Evolutionary conservation across 2,888 invertebrate species (phyloP).

Genomic region (Phengaris alcon): DNA sequence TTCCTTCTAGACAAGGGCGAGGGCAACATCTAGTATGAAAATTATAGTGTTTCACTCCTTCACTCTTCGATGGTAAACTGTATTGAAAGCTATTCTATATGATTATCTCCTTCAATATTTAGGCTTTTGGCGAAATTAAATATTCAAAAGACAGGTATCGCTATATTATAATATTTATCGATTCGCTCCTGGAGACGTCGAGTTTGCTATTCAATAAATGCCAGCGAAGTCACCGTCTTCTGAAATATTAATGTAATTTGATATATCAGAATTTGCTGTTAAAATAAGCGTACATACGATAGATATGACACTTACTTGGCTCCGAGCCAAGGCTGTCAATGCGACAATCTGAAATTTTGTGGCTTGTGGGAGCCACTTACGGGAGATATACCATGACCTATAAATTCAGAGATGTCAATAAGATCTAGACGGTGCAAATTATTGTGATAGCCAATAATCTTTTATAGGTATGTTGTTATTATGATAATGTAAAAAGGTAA

Average conservation of each 20-base stretch:
- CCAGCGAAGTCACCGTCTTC: constrained; percentile 1
- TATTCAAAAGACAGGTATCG: not conserved
- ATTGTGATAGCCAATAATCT: constrained; percentile 2
- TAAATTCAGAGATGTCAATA: constrained; percentile 9
- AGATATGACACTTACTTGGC: constrained; percentile 6
- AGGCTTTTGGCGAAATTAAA: not conserved
- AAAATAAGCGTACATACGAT: constrained; percentile 13
- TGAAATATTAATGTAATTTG: constrained; percentile 22
- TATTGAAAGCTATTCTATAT: not conserved
- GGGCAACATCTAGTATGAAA: too few relatives aligned
- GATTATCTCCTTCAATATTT: not conserved
- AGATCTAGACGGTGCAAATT: not conserved
- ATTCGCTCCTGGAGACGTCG: not conserved
- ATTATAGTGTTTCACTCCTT: too few relatives aligned
- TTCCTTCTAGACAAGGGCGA: too few relatives aligned
- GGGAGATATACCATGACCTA: constrained; percentile 16
- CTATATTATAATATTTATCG: not conserved
- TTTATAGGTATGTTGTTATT: not conserved
- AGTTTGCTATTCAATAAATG: constrained; percentile 4
- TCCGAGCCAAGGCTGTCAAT: constrained; percentile 4
- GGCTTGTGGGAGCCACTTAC: constrained; percentile 9
- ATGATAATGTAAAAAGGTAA: not conserved
- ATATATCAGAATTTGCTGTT: constrained; percentile 12
- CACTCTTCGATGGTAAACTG: too few relatives aligned
- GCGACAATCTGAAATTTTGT: constrained; percentile 18